Conservation (phyloP, 2,797 vertebrate species). For the Acridotheres tristis region DNA sequence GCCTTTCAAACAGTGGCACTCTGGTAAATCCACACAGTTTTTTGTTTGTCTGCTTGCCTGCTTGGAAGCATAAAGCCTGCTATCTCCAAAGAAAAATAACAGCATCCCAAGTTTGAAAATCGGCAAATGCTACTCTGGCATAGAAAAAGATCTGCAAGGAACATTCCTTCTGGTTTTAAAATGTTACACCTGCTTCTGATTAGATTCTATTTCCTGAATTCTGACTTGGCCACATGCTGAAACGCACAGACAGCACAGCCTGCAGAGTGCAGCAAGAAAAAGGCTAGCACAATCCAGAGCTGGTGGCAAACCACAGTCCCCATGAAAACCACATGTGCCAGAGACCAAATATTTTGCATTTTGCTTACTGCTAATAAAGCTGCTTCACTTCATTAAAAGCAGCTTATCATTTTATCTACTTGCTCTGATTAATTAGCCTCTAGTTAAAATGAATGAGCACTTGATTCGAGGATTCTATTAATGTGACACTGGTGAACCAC, state of each 20-base stretch:
- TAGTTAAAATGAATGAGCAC: constrained; percentile 64
- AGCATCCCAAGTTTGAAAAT: neutral
- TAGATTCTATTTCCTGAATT: neutral
- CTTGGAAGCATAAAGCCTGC: neutral
- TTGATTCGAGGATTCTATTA: constrained; percentile 59
- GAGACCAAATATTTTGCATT: constrained; percentile 56
- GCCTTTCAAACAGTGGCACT: neutral
- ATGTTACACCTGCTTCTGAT: neutral
- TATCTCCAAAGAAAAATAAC: neutral
- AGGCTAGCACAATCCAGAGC: neutral
- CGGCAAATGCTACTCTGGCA: neutral
- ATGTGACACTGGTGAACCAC: constrained; percentile 14
- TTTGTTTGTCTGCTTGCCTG: neutral
- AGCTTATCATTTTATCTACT: constrained; percentile 69
- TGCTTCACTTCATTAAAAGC: constrained; percentile 70
- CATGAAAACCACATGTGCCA: constrained; percentile 32
- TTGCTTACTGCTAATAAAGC: constrained; percentile 62
- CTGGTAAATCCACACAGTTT: neutral
- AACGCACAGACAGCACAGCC: neutral
- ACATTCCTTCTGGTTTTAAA: neutral
- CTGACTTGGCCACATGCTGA: neutral
- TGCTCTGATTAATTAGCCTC: constrained; percentile 69
- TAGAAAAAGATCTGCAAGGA: neutral
- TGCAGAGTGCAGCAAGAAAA: neutral
- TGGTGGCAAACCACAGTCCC: constrained; percentile 4